Percentiles rank a stretch among this genome's conserved stretches.
Conservation (phyloP, 2,888 invertebrate genomes). For the Noctua fimbriata region DNA sequence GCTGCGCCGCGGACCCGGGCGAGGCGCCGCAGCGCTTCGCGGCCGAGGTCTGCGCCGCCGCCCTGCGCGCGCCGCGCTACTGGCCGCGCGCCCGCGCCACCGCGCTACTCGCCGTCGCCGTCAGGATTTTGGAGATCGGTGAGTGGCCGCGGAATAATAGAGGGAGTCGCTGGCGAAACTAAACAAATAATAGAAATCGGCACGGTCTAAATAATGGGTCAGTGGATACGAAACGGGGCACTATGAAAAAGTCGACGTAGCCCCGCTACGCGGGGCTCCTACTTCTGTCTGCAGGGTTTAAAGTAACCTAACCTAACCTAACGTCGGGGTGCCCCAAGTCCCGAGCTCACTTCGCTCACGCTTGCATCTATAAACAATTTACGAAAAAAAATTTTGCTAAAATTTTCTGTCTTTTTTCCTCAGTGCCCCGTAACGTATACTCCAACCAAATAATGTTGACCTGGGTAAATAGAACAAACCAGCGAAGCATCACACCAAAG, state of each 20-base stretch:
- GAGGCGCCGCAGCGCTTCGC: conserved; percentile 96
- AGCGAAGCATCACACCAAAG: neutral
- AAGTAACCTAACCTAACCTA: no score
- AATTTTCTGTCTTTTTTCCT: no score
- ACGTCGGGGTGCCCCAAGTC: no score
- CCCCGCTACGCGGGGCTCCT: no score
- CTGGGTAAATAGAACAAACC: neutral
- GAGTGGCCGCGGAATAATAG: neutral
- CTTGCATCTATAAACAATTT: no score
- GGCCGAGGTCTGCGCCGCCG: conserved; percentile 93
- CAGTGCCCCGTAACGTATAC: no score
- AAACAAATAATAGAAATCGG: neutral
- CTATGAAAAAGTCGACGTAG: no score
- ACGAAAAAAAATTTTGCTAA: no score
- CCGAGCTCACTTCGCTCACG: no score
- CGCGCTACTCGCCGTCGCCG: conserved; percentile 91
- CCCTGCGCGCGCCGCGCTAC: conserved; percentile 95
- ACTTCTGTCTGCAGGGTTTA: no score
- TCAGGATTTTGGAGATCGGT: conserved; percentile 91
- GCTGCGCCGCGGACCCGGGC: conserved; percentile 92
- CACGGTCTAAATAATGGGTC: neutral
- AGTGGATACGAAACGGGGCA: no score
- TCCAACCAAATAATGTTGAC: neutral
- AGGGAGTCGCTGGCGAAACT: neutral
- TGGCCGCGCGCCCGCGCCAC: conserved; percentile 93